phyloP scores from a whole-genome alignment of 2,113 vertebrate genomes.

The Rhodinocichla rosea region DNA sequence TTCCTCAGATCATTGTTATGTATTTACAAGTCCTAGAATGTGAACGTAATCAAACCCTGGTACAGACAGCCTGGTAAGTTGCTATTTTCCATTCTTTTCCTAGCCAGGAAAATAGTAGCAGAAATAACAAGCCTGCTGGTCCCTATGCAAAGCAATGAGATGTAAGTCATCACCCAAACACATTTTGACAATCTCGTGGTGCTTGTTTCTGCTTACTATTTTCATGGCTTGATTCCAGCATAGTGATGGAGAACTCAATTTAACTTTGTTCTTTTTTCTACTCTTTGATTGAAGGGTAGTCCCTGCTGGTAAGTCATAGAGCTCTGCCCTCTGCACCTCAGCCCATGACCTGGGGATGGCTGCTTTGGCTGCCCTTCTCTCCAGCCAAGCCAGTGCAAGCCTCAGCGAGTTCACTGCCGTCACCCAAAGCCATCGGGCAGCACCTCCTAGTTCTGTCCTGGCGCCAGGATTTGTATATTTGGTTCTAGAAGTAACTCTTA shows the following conservation, averaged over 20 bases:
- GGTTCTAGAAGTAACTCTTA: slow-evolving; percentile 85
- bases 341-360: slow-evolving; percentile 98
- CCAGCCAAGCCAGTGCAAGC: slow-evolving; percentile 98
- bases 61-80: slow-evolving; percentile 99
- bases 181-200: background rate
- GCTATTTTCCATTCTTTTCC: slow-evolving; percentile 41
- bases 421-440: slow-evolving; percentile 95
- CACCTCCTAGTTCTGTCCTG: slow-evolving; percentile 97
- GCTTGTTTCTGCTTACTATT: slow-evolving; percentile 87
- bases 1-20: slow-evolving; percentile 93
- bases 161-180: slow-evolving; percentile 44
- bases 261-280: slow-evolving; percentile 99
- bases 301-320: slow-evolving; percentile 99
- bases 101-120: slow-evolving; percentile 85
- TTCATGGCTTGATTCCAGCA: slow-evolving; percentile 80
- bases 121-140: slow-evolving; percentile 80
- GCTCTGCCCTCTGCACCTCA: slow-evolving; percentile 99
- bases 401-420: slow-evolving; percentile 98
- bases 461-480: slow-evolving; percentile 99
- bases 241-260: slow-evolving; percentile 88
- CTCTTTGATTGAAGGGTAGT: slow-evolving; percentile 99
- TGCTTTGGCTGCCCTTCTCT: slow-evolving; percentile 98
- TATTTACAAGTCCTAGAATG: slow-evolving; percentile 99
- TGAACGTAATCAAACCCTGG: slow-evolving; percentile 96
- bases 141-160: slow-evolving; percentile 71